phyloP scores from a whole-genome alignment of 2,113 vertebrate species.

The Lynx canadensis region DNA sequence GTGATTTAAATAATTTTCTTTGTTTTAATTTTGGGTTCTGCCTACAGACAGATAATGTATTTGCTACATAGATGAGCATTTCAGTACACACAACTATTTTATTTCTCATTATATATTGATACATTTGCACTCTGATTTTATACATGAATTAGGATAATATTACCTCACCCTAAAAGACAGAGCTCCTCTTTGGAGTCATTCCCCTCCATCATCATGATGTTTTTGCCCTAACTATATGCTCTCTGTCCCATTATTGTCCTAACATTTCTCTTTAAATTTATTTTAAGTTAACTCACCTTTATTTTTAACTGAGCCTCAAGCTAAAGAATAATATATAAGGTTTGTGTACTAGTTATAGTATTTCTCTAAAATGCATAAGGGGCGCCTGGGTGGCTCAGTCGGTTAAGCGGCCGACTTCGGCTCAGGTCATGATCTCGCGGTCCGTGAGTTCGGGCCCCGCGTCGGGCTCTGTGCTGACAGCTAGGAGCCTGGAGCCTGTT shows the following conservation, averaged over 20 bases:
- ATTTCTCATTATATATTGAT: slow-evolving; percentile 32
- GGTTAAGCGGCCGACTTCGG: no score
- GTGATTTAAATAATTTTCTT: slow-evolving; percentile 39
- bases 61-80: background rate
- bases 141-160: slow-evolving; percentile 30
- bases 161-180: background rate
- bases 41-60: background rate
- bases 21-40: slow-evolving; percentile 52
- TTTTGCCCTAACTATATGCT: background rate
- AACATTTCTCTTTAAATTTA: slow-evolving; percentile 10
- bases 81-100: background rate
- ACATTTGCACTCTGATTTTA: background rate
- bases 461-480: no score
- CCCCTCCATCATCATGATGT: background rate
- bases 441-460: no score
- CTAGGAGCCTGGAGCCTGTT: no score
- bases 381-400: no score
- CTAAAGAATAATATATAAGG: background rate
- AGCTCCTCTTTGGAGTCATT: background rate
- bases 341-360: background rate
- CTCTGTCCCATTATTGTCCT: background rate
- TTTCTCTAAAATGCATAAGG: background rate
- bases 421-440: no score
- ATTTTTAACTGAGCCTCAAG: slow-evolving; percentile 1
- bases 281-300: background rate